Evolutionary conservation across 2,113 vertebrate genomes (phyloP), one percentile per base, ranked within the genome.

Genomic region (Prionailurus bengalensis): DNA sequence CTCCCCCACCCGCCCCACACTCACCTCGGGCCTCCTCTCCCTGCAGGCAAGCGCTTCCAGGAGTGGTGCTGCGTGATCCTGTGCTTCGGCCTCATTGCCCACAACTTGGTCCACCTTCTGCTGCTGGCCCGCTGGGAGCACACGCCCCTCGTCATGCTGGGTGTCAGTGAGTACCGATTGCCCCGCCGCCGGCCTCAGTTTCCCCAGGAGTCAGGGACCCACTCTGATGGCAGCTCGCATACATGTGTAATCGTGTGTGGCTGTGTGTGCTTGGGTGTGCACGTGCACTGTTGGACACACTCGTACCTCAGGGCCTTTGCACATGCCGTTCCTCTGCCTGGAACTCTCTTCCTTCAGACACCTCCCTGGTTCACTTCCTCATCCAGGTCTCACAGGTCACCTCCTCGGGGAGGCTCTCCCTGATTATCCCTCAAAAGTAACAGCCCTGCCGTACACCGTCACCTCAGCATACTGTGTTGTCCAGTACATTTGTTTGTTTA

Each of bases 31-130:
- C 48, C 53, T 79, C 42, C 70, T 91, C 89, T 85, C 33, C 53
- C 78, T 63, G 8, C 98, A 99, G 99, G 99, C 96, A 99, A 99
- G 98, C 98, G 99, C 91, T 98, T 99, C 96, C 99, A 99, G 97
- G 99, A 99, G 98, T 99, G 99, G 99, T 98, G 99, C 66, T 99
- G 99, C 68, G 99, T 99, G 87, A 33, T 99, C 98, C 98, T 99
- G 61, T 99, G 99, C 99, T 99, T 99, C 98, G 98, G 99, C 98
- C 99, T 99, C 96, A 99, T 99, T 95, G 99, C 99, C 98, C 99
- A 99, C 99, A 99, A 99, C 97, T 98, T 99, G 97, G 98, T 99
- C 98, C 99, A 99, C 97, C 99, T 99, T 45, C 98, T 99, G 97
- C 98, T 99, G 98, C 99, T 99, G 97, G 98, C 99, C 98, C 98